Evolutionary conservation across 2,797 vertebrate species (phyloP).

Genomic region (Coilia nasus): DNA sequence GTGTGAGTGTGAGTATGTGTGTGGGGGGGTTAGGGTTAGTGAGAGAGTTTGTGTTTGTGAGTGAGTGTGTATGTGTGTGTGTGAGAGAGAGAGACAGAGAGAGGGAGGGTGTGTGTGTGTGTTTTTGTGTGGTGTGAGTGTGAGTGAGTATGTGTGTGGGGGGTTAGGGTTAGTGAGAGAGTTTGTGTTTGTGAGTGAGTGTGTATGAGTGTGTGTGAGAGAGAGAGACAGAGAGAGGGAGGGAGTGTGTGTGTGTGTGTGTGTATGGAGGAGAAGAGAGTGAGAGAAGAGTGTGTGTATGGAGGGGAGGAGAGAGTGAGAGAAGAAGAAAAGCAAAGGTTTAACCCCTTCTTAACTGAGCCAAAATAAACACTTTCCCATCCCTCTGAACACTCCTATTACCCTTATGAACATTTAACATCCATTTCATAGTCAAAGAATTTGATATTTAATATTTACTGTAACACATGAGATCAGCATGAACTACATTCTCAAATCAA

Average conservation of each 20-base stretch:
- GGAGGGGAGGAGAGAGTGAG: background rate
- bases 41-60: background rate
- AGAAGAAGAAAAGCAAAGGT: conserved; percentile 24
- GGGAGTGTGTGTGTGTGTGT: background rate
- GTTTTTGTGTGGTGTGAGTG: no score
- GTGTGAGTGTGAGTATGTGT: background rate
- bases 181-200: background rate
- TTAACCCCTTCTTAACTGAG: no score
- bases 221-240: no score
- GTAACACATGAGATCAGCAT: background rate
- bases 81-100: background rate
- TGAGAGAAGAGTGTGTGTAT: conserved; percentile 5
- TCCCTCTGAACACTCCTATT: no score
- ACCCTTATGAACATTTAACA: no score
- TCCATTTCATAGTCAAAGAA: no score
- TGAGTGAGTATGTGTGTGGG: background rate
- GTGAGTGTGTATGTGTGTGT: background rate
- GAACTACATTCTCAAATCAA: conserved; percentile 21
- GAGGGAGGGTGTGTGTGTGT: background rate
- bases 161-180: no score
- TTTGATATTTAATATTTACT: no score
- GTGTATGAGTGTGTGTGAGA: background rate
- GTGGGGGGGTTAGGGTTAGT: background rate
- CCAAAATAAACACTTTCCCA: no score
- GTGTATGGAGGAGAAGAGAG: background rate